Evolutionary conservation across 1,140 invertebrate species (phyloP).

Genomic region (Sarcophaga bullata): DNA sequence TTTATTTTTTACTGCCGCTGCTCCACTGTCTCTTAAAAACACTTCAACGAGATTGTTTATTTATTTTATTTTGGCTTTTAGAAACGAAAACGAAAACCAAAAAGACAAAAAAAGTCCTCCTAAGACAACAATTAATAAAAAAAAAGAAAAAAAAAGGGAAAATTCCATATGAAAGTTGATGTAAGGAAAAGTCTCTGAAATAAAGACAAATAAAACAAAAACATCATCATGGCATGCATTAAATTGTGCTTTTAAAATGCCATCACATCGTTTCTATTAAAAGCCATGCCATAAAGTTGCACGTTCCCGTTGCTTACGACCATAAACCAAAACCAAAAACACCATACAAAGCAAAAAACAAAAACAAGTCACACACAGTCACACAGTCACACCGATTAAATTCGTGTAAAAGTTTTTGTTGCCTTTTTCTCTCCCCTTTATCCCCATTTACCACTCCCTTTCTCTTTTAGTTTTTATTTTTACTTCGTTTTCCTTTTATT

Average conservation of each 20-base stretch:
- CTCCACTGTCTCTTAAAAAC: neutral
- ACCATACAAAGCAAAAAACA: neutral
- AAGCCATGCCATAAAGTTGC: neutral
- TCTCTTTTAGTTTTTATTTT: no score
- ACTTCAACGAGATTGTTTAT: neutral
- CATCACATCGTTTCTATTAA: no score
- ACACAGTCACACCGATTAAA: no score
- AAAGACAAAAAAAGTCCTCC: neutral
- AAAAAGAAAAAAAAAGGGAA: neutral
- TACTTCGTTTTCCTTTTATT: neutral
- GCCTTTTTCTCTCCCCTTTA: no score
- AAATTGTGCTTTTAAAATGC: neutral
- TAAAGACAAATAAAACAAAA: neutral
- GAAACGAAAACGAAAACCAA: neutral
- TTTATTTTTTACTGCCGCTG: neutral
- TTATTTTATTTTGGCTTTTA: neutral
- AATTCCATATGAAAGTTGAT: neutral
- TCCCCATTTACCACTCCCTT: no score
- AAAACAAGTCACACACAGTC: no score
- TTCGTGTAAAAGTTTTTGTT: no score
- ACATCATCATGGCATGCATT: slow-evolving; percentile 2
- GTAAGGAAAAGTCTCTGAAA: neutral
- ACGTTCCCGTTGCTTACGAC: neutral
- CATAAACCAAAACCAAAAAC: neutral
- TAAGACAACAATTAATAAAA: neutral